Percentiles rank a stretch among this genome's conserved stretches.
Conservation (phyloP, 2,797 vertebrate species). For the Crocodylus rhombifer region DNA sequence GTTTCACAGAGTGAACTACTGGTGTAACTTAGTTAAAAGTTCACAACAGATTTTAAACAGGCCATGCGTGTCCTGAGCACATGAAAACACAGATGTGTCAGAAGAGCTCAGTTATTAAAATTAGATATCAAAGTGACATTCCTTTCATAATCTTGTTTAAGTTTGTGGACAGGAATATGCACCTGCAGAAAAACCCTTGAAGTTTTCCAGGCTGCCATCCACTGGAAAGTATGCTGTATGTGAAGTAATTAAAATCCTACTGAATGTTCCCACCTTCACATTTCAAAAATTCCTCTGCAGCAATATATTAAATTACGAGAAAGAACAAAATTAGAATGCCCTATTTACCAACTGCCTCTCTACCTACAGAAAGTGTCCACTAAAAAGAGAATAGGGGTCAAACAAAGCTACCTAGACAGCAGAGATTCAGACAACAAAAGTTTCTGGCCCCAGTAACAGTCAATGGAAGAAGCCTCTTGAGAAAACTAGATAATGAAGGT, state of each 20-base stretch:
- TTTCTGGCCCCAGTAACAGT: background rate
- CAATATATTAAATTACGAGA: background rate
- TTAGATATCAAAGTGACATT: background rate
- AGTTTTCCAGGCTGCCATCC: too few relatives aligned
- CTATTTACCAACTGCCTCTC: background rate
- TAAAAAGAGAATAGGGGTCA: background rate
- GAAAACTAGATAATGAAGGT: background rate
- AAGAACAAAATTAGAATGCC: background rate
- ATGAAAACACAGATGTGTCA: background rate
- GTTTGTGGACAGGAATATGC: too few relatives aligned
- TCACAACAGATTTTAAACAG: background rate
- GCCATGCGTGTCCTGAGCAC: background rate
- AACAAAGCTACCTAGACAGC: background rate
- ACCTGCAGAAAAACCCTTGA: too few relatives aligned
- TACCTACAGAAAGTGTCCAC: background rate
- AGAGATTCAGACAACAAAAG: background rate
- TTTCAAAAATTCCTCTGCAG: too few relatives aligned
- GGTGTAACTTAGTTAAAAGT: background rate
- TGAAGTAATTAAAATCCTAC: too few relatives aligned
- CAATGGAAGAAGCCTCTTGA: background rate
- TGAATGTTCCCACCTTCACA: too few relatives aligned
- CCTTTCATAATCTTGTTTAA: background rate
- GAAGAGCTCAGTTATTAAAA: background rate
- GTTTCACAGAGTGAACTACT: background rate
- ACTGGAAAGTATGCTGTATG: too few relatives aligned